These are phyloP conservation scores for Pedicia rivosa DNA, from an alignment of 2,888 invertebrate genomes.

Conservation along the genomic window DNA sequence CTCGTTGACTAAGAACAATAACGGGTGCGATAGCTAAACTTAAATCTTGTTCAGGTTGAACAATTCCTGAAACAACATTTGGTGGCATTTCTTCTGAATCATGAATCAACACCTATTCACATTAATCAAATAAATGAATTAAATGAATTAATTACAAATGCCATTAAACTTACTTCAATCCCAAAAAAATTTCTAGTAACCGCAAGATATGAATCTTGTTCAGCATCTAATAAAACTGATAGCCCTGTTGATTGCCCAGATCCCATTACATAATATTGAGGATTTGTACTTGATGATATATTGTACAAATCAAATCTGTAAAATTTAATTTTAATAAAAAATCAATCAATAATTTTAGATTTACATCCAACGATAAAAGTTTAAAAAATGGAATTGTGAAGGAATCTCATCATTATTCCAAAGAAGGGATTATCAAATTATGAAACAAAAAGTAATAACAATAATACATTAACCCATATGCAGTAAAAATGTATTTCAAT, in stretches of 20 bases:
- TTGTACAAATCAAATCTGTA: too few species aligned
- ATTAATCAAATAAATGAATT: too few species aligned
- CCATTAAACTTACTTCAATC: constrained; percentile 11
- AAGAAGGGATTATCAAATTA: not conserved
- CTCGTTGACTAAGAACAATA: constrained; percentile 19
- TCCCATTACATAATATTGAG: constrained; percentile 13
- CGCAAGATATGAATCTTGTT: constrained; percentile 19
- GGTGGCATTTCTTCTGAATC: constrained; percentile 26
- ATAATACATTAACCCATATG: constrained; percentile 9
- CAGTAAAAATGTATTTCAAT: too few species aligned
- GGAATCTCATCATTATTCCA: not conserved
- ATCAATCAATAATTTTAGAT: too few species aligned
- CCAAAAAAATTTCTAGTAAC: constrained; percentile 20
- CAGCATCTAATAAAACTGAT: constrained; percentile 20
- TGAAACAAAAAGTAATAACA: not conserved
- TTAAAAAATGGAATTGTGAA: too few species aligned
- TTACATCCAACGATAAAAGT: too few species aligned
- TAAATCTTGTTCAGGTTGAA: constrained; percentile 21
- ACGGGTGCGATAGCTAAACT: constrained; percentile 20
- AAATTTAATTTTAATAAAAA: too few species aligned
- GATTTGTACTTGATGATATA: too few species aligned
- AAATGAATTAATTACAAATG: not conserved
- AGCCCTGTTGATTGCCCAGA: constrained; percentile 24
- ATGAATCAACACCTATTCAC: constrained; percentile 18
- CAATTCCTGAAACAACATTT: constrained; percentile 18